phyloP scores from a whole-genome alignment of 2,797 vertebrate species.

The Takifugu ocellatus region DNA sequence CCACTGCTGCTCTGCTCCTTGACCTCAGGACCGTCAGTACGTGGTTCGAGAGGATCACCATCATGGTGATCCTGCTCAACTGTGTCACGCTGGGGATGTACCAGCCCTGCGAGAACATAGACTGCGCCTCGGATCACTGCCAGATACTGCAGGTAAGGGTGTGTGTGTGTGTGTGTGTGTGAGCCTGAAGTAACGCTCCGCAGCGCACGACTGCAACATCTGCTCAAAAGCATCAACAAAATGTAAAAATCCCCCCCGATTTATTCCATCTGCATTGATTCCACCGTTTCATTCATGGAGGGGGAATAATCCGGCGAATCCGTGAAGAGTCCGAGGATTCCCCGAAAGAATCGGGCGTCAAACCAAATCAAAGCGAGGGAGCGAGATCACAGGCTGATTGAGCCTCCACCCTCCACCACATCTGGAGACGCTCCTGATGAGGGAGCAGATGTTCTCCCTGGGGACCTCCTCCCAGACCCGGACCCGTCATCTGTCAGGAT shows the following conservation, averaged over 20 bases:
- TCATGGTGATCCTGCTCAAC: constrained; percentile 98
- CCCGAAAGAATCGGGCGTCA: no score
- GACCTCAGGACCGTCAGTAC: constrained; percentile 66
- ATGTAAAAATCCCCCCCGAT: neutral
- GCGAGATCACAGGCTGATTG: no score
- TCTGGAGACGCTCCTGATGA: no score
- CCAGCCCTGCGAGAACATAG: constrained; percentile 97
- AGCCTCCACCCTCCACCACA: no score
- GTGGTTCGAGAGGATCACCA: constrained; percentile 97
- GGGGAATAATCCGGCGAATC: no score
- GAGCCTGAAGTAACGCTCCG: neutral
- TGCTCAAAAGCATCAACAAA: neutral
- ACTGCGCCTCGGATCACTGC: constrained; percentile 95
- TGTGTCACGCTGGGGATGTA: constrained; percentile 98
- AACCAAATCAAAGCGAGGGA: no score
- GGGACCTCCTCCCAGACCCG: no score
- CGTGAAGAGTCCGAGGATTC: no score
- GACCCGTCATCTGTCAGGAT: no score
- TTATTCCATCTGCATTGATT: neutral
- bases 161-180: neutral
- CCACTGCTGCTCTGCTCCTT: constrained; percentile 57
- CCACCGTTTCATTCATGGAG: no score
- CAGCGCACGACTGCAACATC: neutral
- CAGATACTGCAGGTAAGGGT: constrained; percentile 89
- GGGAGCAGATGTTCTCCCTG: no score